These are phyloP conservation scores for Xylocampa areola DNA, from an alignment of 2,888 invertebrate genomes.

Conservation along the genomic window DNA sequence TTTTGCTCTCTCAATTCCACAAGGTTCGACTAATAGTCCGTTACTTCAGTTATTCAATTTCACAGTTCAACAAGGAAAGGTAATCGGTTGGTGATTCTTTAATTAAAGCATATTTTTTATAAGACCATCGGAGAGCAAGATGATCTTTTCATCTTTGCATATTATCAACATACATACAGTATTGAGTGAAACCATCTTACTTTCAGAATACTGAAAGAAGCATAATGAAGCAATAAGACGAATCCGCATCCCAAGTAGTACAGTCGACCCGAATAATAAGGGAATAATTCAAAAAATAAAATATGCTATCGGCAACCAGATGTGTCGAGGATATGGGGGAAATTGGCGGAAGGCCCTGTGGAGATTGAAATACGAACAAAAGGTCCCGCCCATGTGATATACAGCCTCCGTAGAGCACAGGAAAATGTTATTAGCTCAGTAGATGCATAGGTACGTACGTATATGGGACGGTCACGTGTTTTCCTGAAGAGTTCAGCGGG, in stretches of 20 bases:
- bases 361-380: slow-evolving; percentile 53
- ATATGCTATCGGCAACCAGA: slow-evolving; percentile 43
- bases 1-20: slow-evolving; percentile 33
- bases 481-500: slow-evolving; percentile 30
- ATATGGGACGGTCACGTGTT: slow-evolving; percentile 38
- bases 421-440: slow-evolving; percentile 40
- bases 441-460: slow-evolving; percentile 16
- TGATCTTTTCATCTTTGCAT: background rate
- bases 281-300: slow-evolving; percentile 51
- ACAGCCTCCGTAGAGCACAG: slow-evolving; percentile 14
- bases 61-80: slow-evolving; percentile 16
- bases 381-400: slow-evolving; percentile 30
- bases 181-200: slow-evolving; percentile 11
- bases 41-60: slow-evolving; percentile 29
- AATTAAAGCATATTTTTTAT: background rate
- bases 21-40: slow-evolving; percentile 15
- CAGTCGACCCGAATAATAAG: slow-evolving; percentile 35
- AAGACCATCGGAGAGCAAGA: background rate
- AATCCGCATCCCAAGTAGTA: slow-evolving; percentile 13
- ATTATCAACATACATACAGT: too few relatives aligned
- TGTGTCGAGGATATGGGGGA: slow-evolving; percentile 48
- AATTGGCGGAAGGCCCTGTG: slow-evolving; percentile 45
- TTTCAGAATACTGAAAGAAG: background rate
- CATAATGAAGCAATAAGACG: slow-evolving; percentile 22
- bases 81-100: slow-evolving; percentile 4